Conservation (phyloP, 2,888 invertebrate species). For the Amiota communis region DNA sequence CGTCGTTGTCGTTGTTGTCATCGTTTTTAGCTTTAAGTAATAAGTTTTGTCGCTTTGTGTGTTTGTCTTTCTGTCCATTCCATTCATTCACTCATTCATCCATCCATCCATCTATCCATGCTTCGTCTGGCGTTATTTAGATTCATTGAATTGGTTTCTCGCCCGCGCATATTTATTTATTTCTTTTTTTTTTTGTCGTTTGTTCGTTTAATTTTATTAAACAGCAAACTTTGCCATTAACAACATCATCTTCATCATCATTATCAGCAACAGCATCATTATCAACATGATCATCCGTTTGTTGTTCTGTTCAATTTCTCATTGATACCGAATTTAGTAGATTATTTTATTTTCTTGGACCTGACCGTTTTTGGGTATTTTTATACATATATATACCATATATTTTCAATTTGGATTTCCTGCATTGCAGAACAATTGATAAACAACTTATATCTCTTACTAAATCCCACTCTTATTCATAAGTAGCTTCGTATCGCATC, state of each 20-base stretch:
- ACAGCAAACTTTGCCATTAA: neutral
- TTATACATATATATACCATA: too few relatives aligned
- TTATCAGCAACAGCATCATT: neutral
- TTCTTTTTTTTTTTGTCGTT: neutral
- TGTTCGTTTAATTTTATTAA: neutral
- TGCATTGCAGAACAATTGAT: slow-evolving; percentile 58
- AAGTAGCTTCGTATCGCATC: neutral
- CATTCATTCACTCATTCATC: too few relatives aligned
- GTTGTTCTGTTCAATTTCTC: slow-evolving; percentile 19
- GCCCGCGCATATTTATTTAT: neutral
- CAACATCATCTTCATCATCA: neutral
- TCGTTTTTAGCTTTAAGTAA: neutral
- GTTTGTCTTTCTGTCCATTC: neutral
- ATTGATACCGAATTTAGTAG: slow-evolving; percentile 24
- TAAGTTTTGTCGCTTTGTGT: neutral
- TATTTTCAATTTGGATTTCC: slow-evolving; percentile 62
- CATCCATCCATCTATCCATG: too few relatives aligned
- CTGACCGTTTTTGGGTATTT: slow-evolving; percentile 27
- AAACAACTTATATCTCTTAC: slow-evolving; percentile 47
- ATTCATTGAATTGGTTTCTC: neutral
- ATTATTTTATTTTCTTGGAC: slow-evolving; percentile 11
- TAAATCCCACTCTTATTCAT: too few relatives aligned
- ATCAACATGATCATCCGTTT: neutral
- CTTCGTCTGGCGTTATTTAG: too few relatives aligned
- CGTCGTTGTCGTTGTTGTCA: neutral